Conservation (phyloP, 2,113 vertebrate genomes). For the Plecotus auritus region DNA sequence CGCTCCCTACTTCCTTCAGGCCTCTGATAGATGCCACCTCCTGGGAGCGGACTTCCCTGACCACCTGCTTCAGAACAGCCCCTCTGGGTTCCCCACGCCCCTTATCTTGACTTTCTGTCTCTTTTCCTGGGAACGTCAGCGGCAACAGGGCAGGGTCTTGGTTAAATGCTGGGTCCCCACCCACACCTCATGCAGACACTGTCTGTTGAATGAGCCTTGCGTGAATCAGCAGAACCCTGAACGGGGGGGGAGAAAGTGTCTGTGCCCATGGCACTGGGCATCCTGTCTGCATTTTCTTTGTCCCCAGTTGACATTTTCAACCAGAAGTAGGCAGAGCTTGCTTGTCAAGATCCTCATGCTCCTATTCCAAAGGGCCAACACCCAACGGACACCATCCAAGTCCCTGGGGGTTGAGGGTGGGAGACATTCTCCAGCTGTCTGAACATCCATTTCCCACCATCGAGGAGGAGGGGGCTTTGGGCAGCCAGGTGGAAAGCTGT, state of each 20-base stretch:
- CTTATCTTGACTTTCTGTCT: not conserved
- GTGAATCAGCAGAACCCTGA: not conserved
- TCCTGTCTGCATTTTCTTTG: not conserved
- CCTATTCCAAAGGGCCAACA: not conserved
- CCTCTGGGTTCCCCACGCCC: not conserved
- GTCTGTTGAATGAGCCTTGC: not conserved
- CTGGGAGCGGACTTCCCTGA: not conserved
- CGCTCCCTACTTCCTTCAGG: not conserved
- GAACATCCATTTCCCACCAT: not conserved
- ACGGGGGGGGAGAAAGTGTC: not conserved
- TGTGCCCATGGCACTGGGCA: not conserved
- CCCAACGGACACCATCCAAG: not conserved
- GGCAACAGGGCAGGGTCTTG: not conserved
- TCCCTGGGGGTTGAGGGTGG: not conserved
- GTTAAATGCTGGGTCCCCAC: too few species aligned
- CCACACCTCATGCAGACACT: not conserved
- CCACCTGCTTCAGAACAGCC: not conserved
- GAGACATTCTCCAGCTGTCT: not conserved
- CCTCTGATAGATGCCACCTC: not conserved
- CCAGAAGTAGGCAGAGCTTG: not conserved
- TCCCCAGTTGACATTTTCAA: not conserved
- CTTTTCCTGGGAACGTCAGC: not conserved
- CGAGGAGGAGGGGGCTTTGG: not conserved
- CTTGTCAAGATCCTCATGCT: not conserved
- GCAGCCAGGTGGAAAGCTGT: not conserved